Evolutionary conservation across 2,888 invertebrate genomes (phyloP).

Genomic region (Agrochola lychnidis): DNA sequence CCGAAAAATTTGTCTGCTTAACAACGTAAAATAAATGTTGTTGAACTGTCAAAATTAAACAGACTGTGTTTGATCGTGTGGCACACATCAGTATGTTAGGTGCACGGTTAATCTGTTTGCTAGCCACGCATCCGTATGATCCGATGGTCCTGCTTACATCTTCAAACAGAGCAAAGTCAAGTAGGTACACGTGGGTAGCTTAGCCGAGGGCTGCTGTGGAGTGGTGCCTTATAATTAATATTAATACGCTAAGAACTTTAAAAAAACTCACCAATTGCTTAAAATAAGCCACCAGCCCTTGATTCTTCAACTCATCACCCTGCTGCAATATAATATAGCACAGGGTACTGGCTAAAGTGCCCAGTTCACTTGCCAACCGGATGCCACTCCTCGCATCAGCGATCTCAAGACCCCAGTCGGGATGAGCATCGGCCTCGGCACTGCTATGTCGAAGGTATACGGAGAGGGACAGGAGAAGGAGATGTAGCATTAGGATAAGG

Average conservation of each 20-base stretch:
- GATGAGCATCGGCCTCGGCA: conserved; percentile 79
- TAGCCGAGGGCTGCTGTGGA: neutral
- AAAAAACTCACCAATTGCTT: conserved; percentile 95
- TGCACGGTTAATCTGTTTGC: neutral
- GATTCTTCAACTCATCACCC: conserved; percentile 98
- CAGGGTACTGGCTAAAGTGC: conserved; percentile 96
- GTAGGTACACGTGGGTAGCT: neutral
- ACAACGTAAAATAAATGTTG: no score
- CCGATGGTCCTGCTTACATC: neutral
- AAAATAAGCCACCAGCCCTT: conserved; percentile 96
- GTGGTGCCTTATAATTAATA: neutral
- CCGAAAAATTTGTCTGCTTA: no score
- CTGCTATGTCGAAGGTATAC: conserved; percentile 96
- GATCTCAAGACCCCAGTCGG: conserved; percentile 83
- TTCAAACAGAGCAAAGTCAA: neutral
- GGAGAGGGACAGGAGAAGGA: conserved; percentile 96
- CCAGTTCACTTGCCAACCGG: conserved; percentile 95
- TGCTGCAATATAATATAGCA: conserved; percentile 97
- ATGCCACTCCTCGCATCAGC: conserved; percentile 84
- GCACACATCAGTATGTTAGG: no score
- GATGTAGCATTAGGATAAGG: conserved; percentile 96
- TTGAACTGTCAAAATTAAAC: no score
- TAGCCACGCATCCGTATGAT: neutral
- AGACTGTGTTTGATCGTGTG: no score
- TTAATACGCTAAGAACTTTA: neutral